Evolutionary conservation across 2,797 vertebrate species (phyloP), one percentile per base, ranked within the genome.

Genomic region (Phylloscopus collybita): DNA sequence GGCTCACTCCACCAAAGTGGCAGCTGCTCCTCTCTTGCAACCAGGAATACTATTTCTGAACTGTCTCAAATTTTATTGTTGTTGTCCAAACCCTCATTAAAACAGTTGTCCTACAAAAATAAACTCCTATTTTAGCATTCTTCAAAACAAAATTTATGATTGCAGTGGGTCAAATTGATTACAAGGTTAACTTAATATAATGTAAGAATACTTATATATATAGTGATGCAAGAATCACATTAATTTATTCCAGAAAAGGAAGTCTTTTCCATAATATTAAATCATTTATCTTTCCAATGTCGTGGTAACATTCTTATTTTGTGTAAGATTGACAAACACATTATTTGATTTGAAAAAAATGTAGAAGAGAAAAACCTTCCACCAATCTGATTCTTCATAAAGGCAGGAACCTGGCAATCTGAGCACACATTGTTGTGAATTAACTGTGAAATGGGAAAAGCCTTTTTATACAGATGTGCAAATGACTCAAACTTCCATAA

Each of bases 51-150:
- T 38, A 51, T 96, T 95, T 86, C 92, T 88, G 44, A 76, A 47
- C 19, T 94, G 74, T 32, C 79, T 95, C 51, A 81, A 66, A 74
- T 74, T 92, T 88, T 93, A 81, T 2, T 92, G 96, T 36, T 91
- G 96, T 72, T 85, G 67, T 90, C 84, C 86, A 45, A 92, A 80
- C 10, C 93, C 80, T 74, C 95, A 90, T 90, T 86, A 18, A 85
- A 94, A 59, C 90, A 91, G 82, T 90, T 91, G 44, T 74, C 93
- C 97, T 98, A 90, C 13, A 27, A 84, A 92, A 96, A 92, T 11
- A 93, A 92, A 80, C 64, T 79, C 56, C 56, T 84, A 34, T 34
- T 75, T 57, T 61, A 94, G 25, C 38, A 53, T 51, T 40, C 53
- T 80, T 92, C 54, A 78, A 56, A 85, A 61, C 11, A 27, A 13